A percentile compares a stretch with the other conserved stretches of the same genome.
These are phyloP conservation scores for Hypena proboscidalis DNA, from an alignment of 2,888 invertebrate genomes.

Conservation along the genomic window DNA sequence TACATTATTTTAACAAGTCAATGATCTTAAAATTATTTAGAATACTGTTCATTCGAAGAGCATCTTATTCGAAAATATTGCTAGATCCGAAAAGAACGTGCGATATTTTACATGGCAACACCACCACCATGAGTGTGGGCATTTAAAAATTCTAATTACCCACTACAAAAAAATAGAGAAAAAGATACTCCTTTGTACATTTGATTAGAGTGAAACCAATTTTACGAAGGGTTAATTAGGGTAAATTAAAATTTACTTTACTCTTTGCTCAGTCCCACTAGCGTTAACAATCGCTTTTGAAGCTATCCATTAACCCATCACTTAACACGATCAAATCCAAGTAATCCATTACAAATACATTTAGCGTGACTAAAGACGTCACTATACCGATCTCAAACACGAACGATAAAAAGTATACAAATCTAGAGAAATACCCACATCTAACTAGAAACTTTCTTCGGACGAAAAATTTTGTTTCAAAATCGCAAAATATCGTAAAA, in stretches of 20 bases:
- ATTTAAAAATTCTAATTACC: conserved; percentile 14
- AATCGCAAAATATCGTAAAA: conserved; percentile 33
- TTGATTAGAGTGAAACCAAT: conserved; percentile 45
- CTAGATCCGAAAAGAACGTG: conserved; percentile 28
- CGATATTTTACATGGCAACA: conserved; percentile 40
- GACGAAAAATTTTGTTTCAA: conserved; percentile 6
- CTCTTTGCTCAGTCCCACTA: conserved; percentile 16
- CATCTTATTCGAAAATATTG: conserved; percentile 55
- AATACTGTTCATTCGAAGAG: conserved; percentile 56
- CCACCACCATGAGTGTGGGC: conserved; percentile 38
- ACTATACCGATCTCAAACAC: neutral
- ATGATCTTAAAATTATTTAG: conserved; percentile 43
- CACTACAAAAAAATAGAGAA: conserved; percentile 43
- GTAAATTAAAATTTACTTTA: neutral
- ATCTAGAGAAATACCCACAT: conserved; percentile 4
- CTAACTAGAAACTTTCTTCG: conserved; percentile 1
- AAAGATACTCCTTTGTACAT: conserved; percentile 70
- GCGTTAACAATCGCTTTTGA: conserved; percentile 1
- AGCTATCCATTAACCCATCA: neutral
- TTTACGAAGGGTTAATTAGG: conserved; percentile 41
- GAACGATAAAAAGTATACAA: conserved; percentile 3
- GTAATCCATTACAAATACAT: neutral
- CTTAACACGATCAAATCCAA: neutral
- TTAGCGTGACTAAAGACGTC: neutral
- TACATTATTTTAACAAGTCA: conserved; percentile 51